Evolutionary conservation across 2,113 vertebrate genomes (phyloP).

Genomic region (Hypocryptadius cinnamomeus): DNA sequence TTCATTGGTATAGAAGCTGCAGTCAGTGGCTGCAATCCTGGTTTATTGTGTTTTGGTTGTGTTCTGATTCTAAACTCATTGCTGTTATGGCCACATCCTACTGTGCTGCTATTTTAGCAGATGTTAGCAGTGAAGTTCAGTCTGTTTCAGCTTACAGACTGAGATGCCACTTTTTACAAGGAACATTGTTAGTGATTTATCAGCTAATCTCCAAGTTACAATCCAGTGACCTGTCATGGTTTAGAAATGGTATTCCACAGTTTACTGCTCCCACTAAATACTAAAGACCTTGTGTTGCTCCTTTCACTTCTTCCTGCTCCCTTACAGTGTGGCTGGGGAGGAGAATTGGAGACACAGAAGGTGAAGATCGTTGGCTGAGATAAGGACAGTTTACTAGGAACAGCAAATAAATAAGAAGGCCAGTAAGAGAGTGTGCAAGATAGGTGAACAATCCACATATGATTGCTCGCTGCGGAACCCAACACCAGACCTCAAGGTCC

Average conservation of each 20-base stretch:
- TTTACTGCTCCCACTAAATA: not conserved
- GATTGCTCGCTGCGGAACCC: not conserved
- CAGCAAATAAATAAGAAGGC: not conserved
- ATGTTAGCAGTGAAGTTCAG: not conserved
- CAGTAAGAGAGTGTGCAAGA: not conserved
- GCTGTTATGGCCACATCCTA: not conserved
- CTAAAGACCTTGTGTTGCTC: not conserved
- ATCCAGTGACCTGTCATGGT: not conserved
- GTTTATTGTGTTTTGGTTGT: not conserved
- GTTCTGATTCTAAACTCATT: not conserved
- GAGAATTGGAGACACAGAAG: not conserved
- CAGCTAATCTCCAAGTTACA: not conserved
- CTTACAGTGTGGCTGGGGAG: not conserved
- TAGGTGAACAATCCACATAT: not conserved
- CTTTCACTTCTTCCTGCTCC: not conserved
- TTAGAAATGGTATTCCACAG: not conserved
- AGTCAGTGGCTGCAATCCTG: not conserved
- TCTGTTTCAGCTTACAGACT: not conserved
- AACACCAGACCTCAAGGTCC: not conserved
- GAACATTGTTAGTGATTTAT: not conserved
- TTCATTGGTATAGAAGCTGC: not conserved
- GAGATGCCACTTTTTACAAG: not conserved
- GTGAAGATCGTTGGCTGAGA: not conserved
- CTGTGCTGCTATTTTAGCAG: not conserved
- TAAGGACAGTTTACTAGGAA: not conserved